Base-by-base conservation (phyloP, 2,113 vertebrate genomes). In the Vidua chalybeata region DNA sequence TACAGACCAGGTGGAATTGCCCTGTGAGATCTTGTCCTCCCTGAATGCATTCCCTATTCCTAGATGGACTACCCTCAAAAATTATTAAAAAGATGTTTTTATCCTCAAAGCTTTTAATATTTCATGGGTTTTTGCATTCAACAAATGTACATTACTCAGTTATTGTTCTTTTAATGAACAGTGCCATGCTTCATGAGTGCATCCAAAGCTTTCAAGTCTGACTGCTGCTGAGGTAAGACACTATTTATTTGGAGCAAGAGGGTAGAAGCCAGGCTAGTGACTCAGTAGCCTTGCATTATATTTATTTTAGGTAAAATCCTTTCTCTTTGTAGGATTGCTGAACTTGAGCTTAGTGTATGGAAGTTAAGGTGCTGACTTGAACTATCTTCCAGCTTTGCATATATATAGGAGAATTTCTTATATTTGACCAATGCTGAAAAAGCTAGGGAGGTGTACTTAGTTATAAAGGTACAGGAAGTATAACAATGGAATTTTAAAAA, bases 271-370 rank as follows among this genome's bases (percentile, higher is more conserved):
- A 63, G 17, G 22, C 13, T 54, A 79, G 16, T 76, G 49, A 66
- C 23, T 83, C 0, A 0, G 9, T 59, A 89, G 8, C 24, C 23
- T 27, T 67, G 13, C 45, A 28, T 61, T 91, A 3, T 41, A 33
- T 67, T 69, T 80, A 28, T 76, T 69, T 88, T 35, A 20, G 49
- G 43, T 51, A 55, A 91, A 80, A 55, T 83, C 6, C 5, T 15
- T 85, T 59, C 9, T 80, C 30, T 89, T 62, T 49, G 15, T 79
- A 51, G 37, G 31, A 48, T 84, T 3, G 0, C 14, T 64, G 76
- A 77, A 55, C 33, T 71, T 95, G 31, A 76, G 22, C 33, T 82
- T 77, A 51, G 17, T 49, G 9, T 48, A 24, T 73, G 31, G 41
- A 86, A 79, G 54, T 48, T 51, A 75, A 49, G 18, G 55, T 15